phyloP scores from a whole-genome alignment of 1,140 invertebrate species.

The Lucilia cuprina region DNA sequence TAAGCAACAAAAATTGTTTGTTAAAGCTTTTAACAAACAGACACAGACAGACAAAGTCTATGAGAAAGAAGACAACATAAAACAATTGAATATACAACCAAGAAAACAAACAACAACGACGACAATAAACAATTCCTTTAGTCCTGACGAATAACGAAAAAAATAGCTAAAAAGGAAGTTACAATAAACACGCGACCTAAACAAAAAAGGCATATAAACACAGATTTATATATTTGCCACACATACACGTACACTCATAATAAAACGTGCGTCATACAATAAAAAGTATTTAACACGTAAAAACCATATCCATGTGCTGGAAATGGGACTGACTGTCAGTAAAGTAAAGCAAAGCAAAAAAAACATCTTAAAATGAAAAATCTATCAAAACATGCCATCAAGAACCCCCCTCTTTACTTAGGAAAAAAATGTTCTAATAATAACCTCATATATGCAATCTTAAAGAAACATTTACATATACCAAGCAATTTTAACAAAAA shows the following conservation, averaged over 20 bases:
- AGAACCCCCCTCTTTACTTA: neutral
- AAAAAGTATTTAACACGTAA: conserved; percentile 18
- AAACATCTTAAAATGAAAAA: neutral
- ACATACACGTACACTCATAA: neutral
- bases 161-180: neutral
- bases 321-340: neutral
- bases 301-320: neutral
- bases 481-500: too few species aligned
- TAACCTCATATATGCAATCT: neutral
- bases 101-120: neutral
- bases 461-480: neutral
- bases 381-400: conserved; percentile 17
- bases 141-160: neutral
- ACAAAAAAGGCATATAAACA: neutral
- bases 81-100: neutral
- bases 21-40: neutral
- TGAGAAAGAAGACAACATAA: neutral
- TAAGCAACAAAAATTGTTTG: conserved; percentile 17
- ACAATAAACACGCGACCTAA: conserved; percentile 9
- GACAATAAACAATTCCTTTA: neutral
- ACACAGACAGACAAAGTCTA: neutral
- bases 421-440: too few species aligned
- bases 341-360: too few species aligned
- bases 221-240: too few species aligned
- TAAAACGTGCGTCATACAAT: neutral